These are phyloP conservation scores for Petrosia ficiformis DNA, from an alignment of 37 sponge, comb jelly and placozoan species.

Conservation along the genomic window DNA sequence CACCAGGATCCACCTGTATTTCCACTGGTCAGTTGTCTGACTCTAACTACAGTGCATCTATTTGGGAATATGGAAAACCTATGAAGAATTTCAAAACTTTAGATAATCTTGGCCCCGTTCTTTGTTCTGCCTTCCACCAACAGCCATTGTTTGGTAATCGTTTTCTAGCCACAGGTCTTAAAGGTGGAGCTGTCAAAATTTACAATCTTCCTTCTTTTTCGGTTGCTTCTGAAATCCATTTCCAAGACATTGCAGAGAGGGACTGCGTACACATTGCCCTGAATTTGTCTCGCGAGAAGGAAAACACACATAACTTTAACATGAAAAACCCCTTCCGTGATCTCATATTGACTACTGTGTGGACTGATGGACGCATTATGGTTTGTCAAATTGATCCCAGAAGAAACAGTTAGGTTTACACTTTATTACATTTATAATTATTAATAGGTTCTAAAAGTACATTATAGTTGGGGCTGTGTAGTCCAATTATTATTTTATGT, in stretches of 20 bases:
- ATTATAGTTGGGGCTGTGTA: too few relatives aligned
- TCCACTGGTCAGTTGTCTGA: neutral
- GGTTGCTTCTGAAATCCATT: conserved; percentile 44
- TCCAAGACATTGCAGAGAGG: conserved; percentile 24
- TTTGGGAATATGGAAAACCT: conserved; percentile 53
- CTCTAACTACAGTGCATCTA: neutral
- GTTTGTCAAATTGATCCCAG: conserved; percentile 38
- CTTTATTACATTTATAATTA: too few relatives aligned
- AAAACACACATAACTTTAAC: conserved; percentile 7
- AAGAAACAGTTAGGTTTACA: neutral
- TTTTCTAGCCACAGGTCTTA: conserved; percentile 50
- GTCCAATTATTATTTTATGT: too few relatives aligned
- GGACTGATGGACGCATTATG: conserved; percentile 51
- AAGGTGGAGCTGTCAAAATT: conserved; percentile 39
- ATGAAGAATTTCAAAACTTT: conserved; percentile 5
- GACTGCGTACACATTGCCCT: conserved; percentile 33
- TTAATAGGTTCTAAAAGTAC: too few relatives aligned
- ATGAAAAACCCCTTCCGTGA: conserved; percentile 53
- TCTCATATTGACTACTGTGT: conserved; percentile 49
- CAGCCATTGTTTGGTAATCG: conserved; percentile 29
- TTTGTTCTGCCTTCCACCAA: conserved; percentile 22
- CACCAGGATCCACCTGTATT: neutral
- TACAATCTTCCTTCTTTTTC: conserved; percentile 59
- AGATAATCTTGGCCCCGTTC: conserved; percentile 14
- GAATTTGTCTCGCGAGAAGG: conserved; percentile 48